Evolutionary conservation across 2,888 invertebrate species (phyloP), one percentile per base, ranked within the genome.

Genomic region (Trypoxylon attenuatum): DNA sequence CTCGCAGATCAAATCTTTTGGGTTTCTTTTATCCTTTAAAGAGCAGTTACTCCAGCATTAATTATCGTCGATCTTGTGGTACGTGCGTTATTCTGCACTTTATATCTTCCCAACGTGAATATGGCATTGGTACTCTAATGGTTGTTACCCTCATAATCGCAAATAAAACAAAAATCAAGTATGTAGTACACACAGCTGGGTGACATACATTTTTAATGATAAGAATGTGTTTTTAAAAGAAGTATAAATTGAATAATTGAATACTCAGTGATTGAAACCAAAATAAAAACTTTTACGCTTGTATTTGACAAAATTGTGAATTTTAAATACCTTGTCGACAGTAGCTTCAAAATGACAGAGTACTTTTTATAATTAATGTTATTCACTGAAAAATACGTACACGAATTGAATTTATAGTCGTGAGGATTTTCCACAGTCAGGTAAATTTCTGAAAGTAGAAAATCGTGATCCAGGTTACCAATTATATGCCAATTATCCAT

Each of bases 261-360:
- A 55, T 61, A 68, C 46, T 29, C 47, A 66, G 38, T 50, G 47
- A 29, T 46, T 57, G 46, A 5, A 55, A 65, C 65, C 19, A 39
- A 50, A 50, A n/a, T 65, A 65, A 66, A 68, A 53, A 61, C 61
- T 66, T 68, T 51, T 68, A 66, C 68, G 68, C 68, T 61, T 68
- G 68, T 61, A 54, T 2, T 4, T 27, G 23, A 13, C 33, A 13
- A 33, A 33, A 33, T 33, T 33, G 3, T 2, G n/a, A 22, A 39
- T 45, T 41, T 13, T 13, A 23, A 45, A 43, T 16, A 23, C 22
- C 50, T 23, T 15, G 13, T 49, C 50, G 45, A 38, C 10, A 27
- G 27, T n/a, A n/a, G n/a, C n/a, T n/a, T n/a, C n/a, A n/a, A n/a
- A n/a, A n/a, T n/a, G n/a, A n/a, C n/a, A n/a, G n/a, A n/a, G n/a